Base-by-base conservation (phyloP, 2,797 vertebrate species). In the Heterohyrax brucei region DNA sequence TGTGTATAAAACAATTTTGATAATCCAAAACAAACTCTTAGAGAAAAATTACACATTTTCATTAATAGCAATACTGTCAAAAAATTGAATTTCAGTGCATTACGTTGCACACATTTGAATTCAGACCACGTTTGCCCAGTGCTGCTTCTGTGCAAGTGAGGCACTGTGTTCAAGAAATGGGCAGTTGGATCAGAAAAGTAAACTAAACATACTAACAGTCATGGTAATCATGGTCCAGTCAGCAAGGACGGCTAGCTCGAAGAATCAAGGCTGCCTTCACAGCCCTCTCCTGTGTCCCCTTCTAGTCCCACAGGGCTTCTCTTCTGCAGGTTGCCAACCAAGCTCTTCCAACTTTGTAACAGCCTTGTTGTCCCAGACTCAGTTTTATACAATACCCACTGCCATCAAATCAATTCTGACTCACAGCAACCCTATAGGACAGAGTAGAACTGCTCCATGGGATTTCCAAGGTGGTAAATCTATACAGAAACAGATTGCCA, bases 31-130 rank as follows among this genome's bases (percentile, higher is more conserved):
- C 30, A 80, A 50, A 76, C 9, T 86, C 30, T 92, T 91, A 14
- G 59, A 85, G 30, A 93, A 84, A 19, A 93, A 87, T 46, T 87
- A 89, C 91, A 68, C n/a, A 56, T 78, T 93, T 95, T 92, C 68
- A 92, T 91, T 44, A 90, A 61, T 39, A 87, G 44, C 30, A 62
- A 89, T 39, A 83, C 16, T 26, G 3, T 33, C 30, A 18, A 33
- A 88, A 77, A 89, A 39, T 62, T 16, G 22, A 22, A 53, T 81
- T 85, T 93, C 56, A 78, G 30, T 21, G 5, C 28, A 33, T 50
- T 48, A 62, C 12, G 30, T 86, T 46, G 86, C 2, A 61, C 21
- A 22, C 22, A 83, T 70, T 77, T 80, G 89, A 93, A 81, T 66
- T 89, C 90, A 87, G 68, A n/a, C 26, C 75, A 21, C 50, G 16